Conservation (phyloP, 2,888 invertebrate genomes). For the Drosophila setosimentum region DNA sequence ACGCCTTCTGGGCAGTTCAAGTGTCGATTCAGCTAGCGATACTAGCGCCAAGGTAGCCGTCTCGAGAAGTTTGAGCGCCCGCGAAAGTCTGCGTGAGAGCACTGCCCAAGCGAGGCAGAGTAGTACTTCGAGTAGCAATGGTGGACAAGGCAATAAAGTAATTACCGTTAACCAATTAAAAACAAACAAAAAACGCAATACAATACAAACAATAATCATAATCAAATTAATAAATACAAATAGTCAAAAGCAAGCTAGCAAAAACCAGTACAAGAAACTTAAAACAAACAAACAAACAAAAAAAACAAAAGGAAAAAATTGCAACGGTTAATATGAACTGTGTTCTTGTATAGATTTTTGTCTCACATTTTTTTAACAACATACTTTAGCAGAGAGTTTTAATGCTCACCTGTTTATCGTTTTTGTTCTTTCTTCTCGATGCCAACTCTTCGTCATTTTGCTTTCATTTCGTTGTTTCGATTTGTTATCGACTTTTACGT, state of each 20-base stretch:
- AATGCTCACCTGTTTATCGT: constrained; percentile 50
- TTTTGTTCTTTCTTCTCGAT: constrained; percentile 61
- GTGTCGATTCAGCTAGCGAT: constrained; percentile 90
- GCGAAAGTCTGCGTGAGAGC: constrained; percentile 86
- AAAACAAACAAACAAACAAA: background rate
- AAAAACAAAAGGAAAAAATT: background rate
- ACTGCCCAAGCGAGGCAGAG: constrained; percentile 85
- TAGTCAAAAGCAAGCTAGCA: constrained; percentile 17
- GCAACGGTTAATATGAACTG: constrained; percentile 12
- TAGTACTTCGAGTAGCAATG: constrained; percentile 86
- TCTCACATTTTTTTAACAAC: constrained; percentile 15
- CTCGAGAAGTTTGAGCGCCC: constrained; percentile 87
- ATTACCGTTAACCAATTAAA: constrained; percentile 70
- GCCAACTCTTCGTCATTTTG: constrained; percentile 65
- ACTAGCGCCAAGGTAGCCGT: constrained; percentile 86
- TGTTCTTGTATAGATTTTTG: constrained; percentile 49
- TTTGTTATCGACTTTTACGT: constrained; percentile 62
- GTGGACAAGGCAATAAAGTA: constrained; percentile 86
- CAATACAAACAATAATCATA: constrained; percentile 18
- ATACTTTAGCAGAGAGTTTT: constrained; percentile 34
- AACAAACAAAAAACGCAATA: constrained; percentile 36
- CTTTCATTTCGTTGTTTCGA: constrained; percentile 60
- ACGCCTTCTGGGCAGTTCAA: constrained; percentile 91
- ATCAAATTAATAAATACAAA: constrained; percentile 13
- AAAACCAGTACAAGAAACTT: constrained; percentile 44